A percentile compares a stretch with the other conserved stretches of the same genome.
Evolutionary conservation across 2,888 invertebrate species (phyloP).

Genomic region (Parnassius apollo): DNA sequence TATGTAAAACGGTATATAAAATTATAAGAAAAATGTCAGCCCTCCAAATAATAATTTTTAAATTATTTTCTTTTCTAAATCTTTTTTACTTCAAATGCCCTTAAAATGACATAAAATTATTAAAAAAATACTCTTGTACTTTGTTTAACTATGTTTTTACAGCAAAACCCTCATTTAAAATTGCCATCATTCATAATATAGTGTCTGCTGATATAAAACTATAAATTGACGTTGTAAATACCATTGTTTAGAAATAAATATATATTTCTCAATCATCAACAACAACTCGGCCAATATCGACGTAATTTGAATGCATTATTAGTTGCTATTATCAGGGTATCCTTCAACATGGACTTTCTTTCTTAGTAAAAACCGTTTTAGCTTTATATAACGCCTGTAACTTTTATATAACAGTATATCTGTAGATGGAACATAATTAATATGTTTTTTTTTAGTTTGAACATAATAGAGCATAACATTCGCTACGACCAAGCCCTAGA

Average conservation of each 20-base stretch:
- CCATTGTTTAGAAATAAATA: conserved; percentile 23
- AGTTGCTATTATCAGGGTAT: conserved; percentile 27
- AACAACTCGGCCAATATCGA: conserved; percentile 26
- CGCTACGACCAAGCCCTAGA: background rate
- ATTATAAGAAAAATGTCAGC: too few species aligned
- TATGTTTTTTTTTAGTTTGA: background rate
- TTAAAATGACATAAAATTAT: too few species aligned
- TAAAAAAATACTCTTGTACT: too few species aligned
- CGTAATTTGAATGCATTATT: conserved; percentile 21
- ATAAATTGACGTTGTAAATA: conserved; percentile 24
- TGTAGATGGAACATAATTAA: background rate
- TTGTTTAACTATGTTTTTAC: too few species aligned
- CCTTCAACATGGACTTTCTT: conserved; percentile 15
- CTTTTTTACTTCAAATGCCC: too few species aligned
- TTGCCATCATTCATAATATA: background rate
- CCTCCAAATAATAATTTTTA: too few species aligned
- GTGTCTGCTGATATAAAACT: conserved; percentile 17
- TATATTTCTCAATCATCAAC: conserved; percentile 27
- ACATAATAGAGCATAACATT: background rate
- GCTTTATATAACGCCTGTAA: conserved; percentile 12
- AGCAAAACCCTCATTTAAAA: too few species aligned
- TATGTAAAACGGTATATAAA: background rate
- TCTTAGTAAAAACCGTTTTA: conserved; percentile 12
- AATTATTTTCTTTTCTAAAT: too few species aligned
- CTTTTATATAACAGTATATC: conserved; percentile 7